Conservation (phyloP, 2,113 vertebrate species). For the Machaerirhynchus nigripectus region DNA sequence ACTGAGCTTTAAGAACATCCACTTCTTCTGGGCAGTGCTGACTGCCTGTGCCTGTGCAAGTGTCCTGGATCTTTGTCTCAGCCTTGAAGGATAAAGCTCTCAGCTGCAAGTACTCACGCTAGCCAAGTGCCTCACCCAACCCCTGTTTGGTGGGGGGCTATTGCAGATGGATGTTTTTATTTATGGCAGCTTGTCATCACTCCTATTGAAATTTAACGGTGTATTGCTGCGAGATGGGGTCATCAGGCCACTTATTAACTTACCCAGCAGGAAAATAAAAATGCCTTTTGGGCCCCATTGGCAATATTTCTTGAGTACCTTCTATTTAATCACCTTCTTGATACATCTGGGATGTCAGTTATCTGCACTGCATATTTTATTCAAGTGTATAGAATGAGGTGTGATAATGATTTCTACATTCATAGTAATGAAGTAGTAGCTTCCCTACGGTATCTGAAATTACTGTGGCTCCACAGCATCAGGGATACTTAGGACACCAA, state of each 20-base stretch:
- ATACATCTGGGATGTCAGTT: neutral
- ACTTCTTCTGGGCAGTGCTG: neutral
- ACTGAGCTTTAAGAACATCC: neutral
- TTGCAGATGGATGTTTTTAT: conserved; percentile 24
- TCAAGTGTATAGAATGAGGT: conserved; percentile 34
- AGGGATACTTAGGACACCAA: conserved; percentile 38
- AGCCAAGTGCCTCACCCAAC: neutral
- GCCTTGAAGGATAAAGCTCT: neutral
- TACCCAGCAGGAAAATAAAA: conserved; percentile 39
- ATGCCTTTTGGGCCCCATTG: neutral
- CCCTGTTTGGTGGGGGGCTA: neutral
- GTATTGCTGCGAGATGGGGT: conserved; percentile 8
- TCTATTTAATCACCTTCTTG: conserved; percentile 28
- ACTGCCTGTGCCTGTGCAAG: neutral
- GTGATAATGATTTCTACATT: conserved; percentile 54
- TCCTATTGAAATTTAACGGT: neutral
- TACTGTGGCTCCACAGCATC: neutral
- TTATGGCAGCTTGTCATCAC: conserved; percentile 19
- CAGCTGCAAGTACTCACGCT: neutral
- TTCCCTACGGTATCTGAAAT: conserved; percentile 36
- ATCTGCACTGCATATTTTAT: conserved; percentile 20
- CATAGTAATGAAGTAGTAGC: conserved; percentile 34
- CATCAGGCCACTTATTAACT: conserved; percentile 7
- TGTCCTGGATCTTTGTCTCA: rapidly evolving
- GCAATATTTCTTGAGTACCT: conserved; percentile 25